phyloP scores from a whole-genome alignment of 1,140 invertebrate species.

The Colletes gigas region DNA sequence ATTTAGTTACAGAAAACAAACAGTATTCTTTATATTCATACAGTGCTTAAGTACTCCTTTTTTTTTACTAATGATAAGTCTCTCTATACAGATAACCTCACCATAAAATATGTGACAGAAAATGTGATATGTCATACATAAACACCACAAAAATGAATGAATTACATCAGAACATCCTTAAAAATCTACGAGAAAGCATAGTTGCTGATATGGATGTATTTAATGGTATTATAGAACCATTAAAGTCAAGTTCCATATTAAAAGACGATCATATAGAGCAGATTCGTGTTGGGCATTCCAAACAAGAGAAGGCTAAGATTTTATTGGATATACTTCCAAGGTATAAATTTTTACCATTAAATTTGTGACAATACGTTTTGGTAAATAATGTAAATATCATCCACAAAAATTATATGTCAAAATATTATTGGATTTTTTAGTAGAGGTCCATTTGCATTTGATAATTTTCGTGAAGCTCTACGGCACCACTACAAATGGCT shows the following conservation, averaged over 20 bases:
- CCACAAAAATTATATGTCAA: not conserved
- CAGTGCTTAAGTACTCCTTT: not conserved
- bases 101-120: not conserved
- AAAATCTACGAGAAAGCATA: constrained; percentile 65
- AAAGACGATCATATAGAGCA: constrained; percentile 64
- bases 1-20: not conserved
- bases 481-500: constrained; percentile 75
- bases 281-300: constrained; percentile 64
- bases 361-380: not conserved
- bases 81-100: constrained; percentile 1
- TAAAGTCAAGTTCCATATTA: constrained; percentile 70
- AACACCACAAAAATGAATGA: constrained; percentile 68
- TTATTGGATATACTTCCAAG: constrained; percentile 72
- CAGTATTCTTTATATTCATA: not conserved
- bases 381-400: constrained; percentile 9
- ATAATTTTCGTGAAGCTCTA: constrained; percentile 71
- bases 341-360: constrained; percentile 56
- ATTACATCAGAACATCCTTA: constrained; percentile 69
- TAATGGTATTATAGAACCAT: constrained; percentile 70
- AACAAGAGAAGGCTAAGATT: constrained; percentile 61
- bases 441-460: constrained; percentile 71
- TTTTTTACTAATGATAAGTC: not conserved
- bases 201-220: constrained; percentile 74
- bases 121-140: not conserved
- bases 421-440: constrained; percentile 63